Base-by-base conservation (phyloP, 2,888 invertebrate genomes). In the Athripsodes cinereus region DNA sequence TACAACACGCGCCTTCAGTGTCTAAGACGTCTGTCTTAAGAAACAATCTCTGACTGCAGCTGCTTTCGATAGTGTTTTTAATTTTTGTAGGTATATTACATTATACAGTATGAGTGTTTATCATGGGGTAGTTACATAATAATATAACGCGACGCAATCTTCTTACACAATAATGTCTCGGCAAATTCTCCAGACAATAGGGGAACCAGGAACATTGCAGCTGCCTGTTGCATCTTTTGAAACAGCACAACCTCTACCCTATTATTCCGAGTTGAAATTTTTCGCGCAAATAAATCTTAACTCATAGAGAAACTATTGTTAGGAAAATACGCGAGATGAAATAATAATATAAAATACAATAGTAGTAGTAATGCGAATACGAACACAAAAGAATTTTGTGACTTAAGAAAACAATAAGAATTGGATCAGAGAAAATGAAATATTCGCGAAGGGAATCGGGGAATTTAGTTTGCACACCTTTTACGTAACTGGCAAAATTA, bases 221-320 rank as follows among this genome's bases (percentile, higher is more conserved):
- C 56, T 56, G 56, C 56, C 40, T 6, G 22, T 19, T 50, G 49
- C 50, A 2, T 50, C 22, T 22, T 34, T 3, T 26, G 11, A 46
- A 22, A 20, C 40, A 40, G 3, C 13, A 40, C 40, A 40, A 40
- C 13, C 8, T 40, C 34, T 49, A 44, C 46, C 52, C 57, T 35
- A 52, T 57, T 57, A 57, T 57, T 57, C 48, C 21, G 31, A 47
- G 52, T 46, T 34, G 35, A 26, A 44, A 52, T 52, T 48, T 52
- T 52, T 57, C 47, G 57, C 57, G 57, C 52, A 57, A 57, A 57
- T 57, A 57, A 57, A 52, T 57, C 52, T 57, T 18, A 52, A 19
- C 56, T 40, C 40, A 16, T 40, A 40, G 40, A 40, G 35, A 26
- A 51, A 46, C 44, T 48, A 56, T 56, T 56, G 56, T 56, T 51